Evolutionary conservation across 1,140 invertebrate genomes (phyloP).

Genomic region (Diabrotica undecimpunctata): DNA sequence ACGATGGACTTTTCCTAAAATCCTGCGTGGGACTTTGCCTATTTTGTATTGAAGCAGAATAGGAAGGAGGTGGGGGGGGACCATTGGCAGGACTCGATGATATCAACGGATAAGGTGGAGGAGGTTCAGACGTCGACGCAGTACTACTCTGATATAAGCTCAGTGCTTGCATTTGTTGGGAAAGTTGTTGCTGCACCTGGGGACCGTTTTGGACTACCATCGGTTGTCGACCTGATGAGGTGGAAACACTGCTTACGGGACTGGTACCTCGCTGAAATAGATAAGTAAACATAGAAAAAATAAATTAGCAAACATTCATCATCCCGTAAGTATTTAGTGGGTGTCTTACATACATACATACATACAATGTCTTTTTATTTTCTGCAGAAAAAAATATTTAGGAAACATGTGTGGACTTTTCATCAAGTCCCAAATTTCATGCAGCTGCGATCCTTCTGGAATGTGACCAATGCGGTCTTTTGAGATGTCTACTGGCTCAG

Average conservation of each 20-base stretch:
- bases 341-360: too few species aligned
- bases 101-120: conserved; percentile 72
- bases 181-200: conserved; percentile 78
- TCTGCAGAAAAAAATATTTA: too few species aligned
- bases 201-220: conserved; percentile 79
- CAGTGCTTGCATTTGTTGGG: conserved; percentile 83
- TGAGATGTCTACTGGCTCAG: too few species aligned
- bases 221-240: conserved; percentile 54
- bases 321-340: too few species aligned
- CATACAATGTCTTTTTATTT: too few species aligned
- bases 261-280: conserved; percentile 62
- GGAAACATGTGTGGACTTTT: too few species aligned
- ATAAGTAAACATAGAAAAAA: neutral
- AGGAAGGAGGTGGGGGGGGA: conserved; percentile 75
- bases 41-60: conserved; percentile 80
- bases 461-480: too few species aligned
- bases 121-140: conserved; percentile 58
- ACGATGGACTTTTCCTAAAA: conserved; percentile 65
- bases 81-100: conserved; percentile 54
- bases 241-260: conserved; percentile 39
- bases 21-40: conserved; percentile 80
- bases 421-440: too few species aligned
- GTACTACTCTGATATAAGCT: conserved; percentile 66
- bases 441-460: too few species aligned
- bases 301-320: neutral